A percentile compares a stretch with the other conserved stretches of the same genome.
phyloP scores from a whole-genome alignment of 2,113 vertebrate species.

The Caracal caracal region DNA sequence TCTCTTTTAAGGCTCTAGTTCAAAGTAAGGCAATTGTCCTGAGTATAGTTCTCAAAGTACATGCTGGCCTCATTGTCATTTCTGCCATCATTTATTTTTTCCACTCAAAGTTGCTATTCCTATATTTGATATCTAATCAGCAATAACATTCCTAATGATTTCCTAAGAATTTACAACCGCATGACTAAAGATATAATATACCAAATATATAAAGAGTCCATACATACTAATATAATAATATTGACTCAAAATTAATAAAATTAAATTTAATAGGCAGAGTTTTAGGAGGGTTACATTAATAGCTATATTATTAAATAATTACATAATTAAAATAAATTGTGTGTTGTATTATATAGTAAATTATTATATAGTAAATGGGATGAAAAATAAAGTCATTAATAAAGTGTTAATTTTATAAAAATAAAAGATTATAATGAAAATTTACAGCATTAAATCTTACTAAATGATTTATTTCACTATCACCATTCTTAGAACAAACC shows the following conservation, averaged over 20 bases:
- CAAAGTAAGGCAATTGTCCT: neutral
- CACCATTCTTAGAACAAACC: neutral
- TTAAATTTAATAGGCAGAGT: neutral
- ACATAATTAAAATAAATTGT: conserved; percentile 2
- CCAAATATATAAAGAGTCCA: neutral
- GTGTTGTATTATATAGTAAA: neutral
- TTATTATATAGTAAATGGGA: neutral
- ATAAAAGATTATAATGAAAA: neutral
- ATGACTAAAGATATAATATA: neutral
- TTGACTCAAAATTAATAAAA: conserved; percentile 22
- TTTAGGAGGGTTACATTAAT: neutral
- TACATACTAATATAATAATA: neutral
- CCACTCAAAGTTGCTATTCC: neutral
- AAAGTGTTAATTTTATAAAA: conserved; percentile 1
- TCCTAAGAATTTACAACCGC: conserved; percentile 12
- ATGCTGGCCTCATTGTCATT: neutral
- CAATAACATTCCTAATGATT: neutral
- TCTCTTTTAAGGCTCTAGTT: neutral
- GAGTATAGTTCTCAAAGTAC: neutral
- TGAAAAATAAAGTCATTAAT: neutral
- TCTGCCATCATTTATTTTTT: neutral
- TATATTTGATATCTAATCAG: neutral
- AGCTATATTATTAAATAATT: neutral
- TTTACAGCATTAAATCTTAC: neutral
- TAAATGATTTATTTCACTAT: neutral